Base-by-base conservation (phyloP, 2,113 vertebrate genomes). In the Grallaria varia region DNA sequence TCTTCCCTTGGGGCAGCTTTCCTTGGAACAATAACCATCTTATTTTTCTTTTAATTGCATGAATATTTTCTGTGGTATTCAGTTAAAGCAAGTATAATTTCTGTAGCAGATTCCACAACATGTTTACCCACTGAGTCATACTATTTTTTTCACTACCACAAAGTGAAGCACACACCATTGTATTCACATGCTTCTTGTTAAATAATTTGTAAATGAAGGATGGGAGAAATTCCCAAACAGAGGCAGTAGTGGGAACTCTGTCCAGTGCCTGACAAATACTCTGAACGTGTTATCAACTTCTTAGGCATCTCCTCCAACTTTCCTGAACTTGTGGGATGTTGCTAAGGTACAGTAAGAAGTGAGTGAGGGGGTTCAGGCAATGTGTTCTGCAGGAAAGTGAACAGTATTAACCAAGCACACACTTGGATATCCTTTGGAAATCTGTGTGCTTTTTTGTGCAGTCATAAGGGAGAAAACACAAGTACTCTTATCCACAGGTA, bases 61-160 rank as follows among this genome's bases (percentile, higher is more conserved):
- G 95, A 97, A 75, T 96, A 95, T 97, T 93, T 93, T 89, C 84
- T 96, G 60, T 97, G 94, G 94, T 93, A 98, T 97, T 97, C 95
- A 94, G 49, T 82, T 92, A 86, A 97, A 94, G 94, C 84, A 95
- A 97, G 94, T 67, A 76, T 1, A 76, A 66, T 95, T 96, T 94
- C 81, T 94, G 69, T 95, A 92, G 76, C 92, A 92, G 74, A 95
- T 97, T 97, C 88, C 87, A 95, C 86, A 94, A 55, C 72, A 63
- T 93, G 55, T 91, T 95, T 96, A 80, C 78, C 76, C 90, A 81
- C 77, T 91, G 95, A 96, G 73, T 95, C 62, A 63, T 27, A 44
- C 75, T 69, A 53, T 77, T 92, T 90, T 95, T 82, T 94, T 42
- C 56, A 63, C 35, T 23, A 44, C 76, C 35, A 10, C 53, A 47